phyloP scores from a whole-genome alignment of 1,140 invertebrate genomes.

The Temnothorax curvispinosus region DNA sequence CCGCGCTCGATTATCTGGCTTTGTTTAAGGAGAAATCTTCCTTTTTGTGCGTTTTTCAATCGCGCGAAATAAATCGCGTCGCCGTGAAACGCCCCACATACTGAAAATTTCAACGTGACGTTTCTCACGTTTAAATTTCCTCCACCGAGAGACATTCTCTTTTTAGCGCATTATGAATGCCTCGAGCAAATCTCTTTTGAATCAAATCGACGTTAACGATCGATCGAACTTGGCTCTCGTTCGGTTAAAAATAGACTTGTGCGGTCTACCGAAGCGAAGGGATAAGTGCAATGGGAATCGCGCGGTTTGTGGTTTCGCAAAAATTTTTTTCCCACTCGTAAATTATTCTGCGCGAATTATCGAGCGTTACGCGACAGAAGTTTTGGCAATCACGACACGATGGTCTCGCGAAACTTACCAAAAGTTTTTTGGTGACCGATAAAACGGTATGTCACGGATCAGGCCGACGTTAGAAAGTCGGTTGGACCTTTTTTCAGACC shows the following conservation, averaged over 20 bases:
- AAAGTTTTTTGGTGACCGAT: conserved; percentile 9
- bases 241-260: neutral
- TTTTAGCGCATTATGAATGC: neutral
- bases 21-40: conserved; percentile 61
- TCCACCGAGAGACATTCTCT: neutral
- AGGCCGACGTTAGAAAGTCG: conserved; percentile 60
- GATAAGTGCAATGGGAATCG: neutral
- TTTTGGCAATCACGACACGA: conserved; percentile 2
- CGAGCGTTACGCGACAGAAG: neutral
- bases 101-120: neutral
- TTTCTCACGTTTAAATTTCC: neutral
- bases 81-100: conserved; percentile 3
- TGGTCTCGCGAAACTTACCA: neutral
- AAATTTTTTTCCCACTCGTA: neutral
- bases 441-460: conserved; percentile 26
- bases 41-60: conserved; percentile 12
- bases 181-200: neutral
- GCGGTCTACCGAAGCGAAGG: neutral
- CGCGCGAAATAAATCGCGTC: conserved; percentile 30
- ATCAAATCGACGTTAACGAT: neutral
- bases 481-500: conserved; percentile 52
- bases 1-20: conserved; percentile 55
- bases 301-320: neutral
- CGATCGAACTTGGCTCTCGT: neutral
- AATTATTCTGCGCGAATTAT: neutral